Evolutionary conservation across 2,888 invertebrate species (phyloP), one percentile per base, ranked within the genome.

Genomic region (Schizaphis graminum): DNA sequence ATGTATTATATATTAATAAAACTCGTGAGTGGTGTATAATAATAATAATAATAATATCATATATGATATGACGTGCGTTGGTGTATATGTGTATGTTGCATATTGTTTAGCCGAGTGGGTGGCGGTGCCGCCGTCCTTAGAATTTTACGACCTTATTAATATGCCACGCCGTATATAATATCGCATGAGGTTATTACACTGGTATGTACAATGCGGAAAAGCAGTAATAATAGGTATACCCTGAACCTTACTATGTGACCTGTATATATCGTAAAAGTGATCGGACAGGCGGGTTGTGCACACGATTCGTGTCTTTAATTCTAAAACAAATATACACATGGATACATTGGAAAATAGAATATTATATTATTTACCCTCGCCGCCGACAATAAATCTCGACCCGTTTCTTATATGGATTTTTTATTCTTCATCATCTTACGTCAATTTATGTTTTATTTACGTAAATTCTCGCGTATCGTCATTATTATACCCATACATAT

Each of bases 121-220:
- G 84, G 26, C 57, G 21, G 35, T 21, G 35, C 16, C 87, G 86
- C 16, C 87, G 92, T 87, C 87, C 87, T 92, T 16, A 67, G 67
- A 92, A 93, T 93, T 89, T 93, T 89, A 89, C 89, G 89, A 89
- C 77, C 93, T 77, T 56, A 93, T 93, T 89, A 93, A 93, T 56
- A 84, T 77, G 89, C 53, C 53, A 53, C 67, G 26, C 35, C 89
- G 53, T 88, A 8, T 61, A 86, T 57, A 53, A 85, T 21, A 44
- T 85, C 85, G 85, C 44, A 24, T 77, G 35, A 77, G 77, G 77
- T 77, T 77, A 77, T 77, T 77, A 77, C 77, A 35, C 35, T 77
- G 3, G 77, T 77, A 21, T 53, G 21, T 53, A 26, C 44, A 44
- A 26, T 26, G 41, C 44, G 85, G 11, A 85, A 41, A 44, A 85